These are phyloP conservation scores for Helogale parvula DNA, from an alignment of 2,113 vertebrate species.

Conservation along the genomic window DNA sequence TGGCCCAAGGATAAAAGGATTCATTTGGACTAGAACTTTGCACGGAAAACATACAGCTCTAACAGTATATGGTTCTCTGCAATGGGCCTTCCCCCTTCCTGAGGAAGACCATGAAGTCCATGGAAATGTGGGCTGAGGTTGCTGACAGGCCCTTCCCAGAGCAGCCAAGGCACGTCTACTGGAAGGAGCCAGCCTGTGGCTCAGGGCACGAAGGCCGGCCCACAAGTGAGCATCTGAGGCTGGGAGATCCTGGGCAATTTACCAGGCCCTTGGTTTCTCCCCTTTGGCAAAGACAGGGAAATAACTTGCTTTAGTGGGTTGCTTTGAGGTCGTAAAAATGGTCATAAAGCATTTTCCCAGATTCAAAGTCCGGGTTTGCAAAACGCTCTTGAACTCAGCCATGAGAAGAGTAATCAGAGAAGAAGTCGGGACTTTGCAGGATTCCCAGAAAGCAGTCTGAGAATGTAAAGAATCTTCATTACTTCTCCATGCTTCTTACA, in stretches of 20 bases:
- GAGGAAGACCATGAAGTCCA: conserved; percentile 19
- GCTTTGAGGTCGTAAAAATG: conserved; percentile 79
- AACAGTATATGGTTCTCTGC: conserved; percentile 10
- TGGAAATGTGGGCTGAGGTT: conserved; percentile 49
- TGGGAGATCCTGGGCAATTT: conserved; percentile 71
- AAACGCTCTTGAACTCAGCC: conserved; percentile 78
- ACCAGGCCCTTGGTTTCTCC: conserved; percentile 74
- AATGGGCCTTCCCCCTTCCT: conserved; percentile 24
- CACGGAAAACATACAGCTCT: conserved; percentile 16
- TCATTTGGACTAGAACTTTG: conserved; percentile 38
- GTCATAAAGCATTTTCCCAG: conserved; percentile 82
- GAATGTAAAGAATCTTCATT: conserved; percentile 73
- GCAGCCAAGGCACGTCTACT: conserved; percentile 46
- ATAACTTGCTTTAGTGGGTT: conserved; percentile 71
- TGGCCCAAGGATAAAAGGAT: conserved; percentile 39
- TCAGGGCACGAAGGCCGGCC: neutral
- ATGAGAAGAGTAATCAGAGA: conserved; percentile 78
- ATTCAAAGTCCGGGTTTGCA: conserved; percentile 74
- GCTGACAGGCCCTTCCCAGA: conserved; percentile 47
- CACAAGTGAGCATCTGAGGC: neutral
- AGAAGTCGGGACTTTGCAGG: conserved; percentile 69
- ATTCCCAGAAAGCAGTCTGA: conserved; percentile 76
- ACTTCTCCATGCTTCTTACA: conserved; percentile 63
- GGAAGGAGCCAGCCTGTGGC: conserved; percentile 56
- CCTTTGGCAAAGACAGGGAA: conserved; percentile 70